Conservation (phyloP, 2,113 vertebrate genomes). For the Rhineura floridana region DNA sequence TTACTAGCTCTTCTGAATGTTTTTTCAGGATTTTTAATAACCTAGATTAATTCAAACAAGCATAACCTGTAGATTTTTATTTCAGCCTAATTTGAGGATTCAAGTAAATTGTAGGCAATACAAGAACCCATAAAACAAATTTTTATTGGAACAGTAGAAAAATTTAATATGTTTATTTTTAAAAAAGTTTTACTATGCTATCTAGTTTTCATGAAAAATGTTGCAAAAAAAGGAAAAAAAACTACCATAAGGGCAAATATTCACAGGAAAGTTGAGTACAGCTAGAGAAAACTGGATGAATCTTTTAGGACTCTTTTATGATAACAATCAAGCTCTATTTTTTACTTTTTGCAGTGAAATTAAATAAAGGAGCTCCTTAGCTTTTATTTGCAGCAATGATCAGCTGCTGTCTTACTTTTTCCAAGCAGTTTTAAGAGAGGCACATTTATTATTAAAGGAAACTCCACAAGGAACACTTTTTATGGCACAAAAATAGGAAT, state of each 20-base stretch:
- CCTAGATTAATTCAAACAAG: background rate
- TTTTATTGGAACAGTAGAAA: slow-evolving; percentile 19
- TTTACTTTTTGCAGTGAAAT: slow-evolving; percentile 31
- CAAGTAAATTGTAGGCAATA: background rate
- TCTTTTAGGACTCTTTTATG: slow-evolving; percentile 46
- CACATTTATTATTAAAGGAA: slow-evolving; percentile 64
- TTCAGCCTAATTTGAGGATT: background rate
- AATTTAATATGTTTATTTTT: too few relatives aligned
- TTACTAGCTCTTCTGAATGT: slow-evolving; percentile 9
- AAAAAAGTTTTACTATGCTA: background rate
- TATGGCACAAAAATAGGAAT: slow-evolving; percentile 66
- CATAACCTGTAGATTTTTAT: background rate
- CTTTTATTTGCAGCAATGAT: slow-evolving; percentile 60
- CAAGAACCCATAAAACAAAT: background rate
- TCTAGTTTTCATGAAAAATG: slow-evolving; percentile 17
- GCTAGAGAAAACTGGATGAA: slow-evolving; percentile 44
- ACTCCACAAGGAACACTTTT: slow-evolving; percentile 65
- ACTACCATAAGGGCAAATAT: slow-evolving; percentile 39
- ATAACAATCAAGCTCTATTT: slow-evolving; percentile 32
- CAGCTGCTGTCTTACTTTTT: slow-evolving; percentile 39
- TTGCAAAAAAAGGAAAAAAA: slow-evolving; percentile 12
- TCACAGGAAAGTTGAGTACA: background rate
- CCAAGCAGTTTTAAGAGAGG: slow-evolving; percentile 42
- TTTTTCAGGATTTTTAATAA: background rate
- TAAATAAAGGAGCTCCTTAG: slow-evolving; percentile 53